Base-by-base conservation (phyloP, 2,888 invertebrate species). In the Apotomis capreana region DNA sequence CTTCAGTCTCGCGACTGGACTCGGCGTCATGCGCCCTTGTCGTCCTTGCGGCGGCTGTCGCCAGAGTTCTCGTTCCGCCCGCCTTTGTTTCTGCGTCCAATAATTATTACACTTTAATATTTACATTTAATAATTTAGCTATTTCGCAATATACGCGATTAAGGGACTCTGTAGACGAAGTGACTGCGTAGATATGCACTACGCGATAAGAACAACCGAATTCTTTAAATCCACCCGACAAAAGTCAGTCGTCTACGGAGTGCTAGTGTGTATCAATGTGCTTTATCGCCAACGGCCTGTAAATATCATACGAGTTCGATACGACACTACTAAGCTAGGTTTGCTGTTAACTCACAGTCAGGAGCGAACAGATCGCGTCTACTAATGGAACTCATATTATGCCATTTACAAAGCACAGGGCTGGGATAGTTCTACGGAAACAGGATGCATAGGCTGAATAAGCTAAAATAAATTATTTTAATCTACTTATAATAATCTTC, bases 1-100 rank as follows among this genome's bases (percentile, higher is more conserved):
- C 60, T 69, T 85, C 85, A 85, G 68, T 81, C 78, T 63, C 75
- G 78, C 75, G 78, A 62, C 37, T 70, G 69, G 74, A 76, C 78
- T 12, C 77, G 77, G 44, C 68, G 84, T 83, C 83, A 84, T 70
- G 81, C 82, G 40, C 12, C 72, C 74, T 80, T 81, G 70, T 80
- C 79, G 3, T 79, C 80, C 74, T 81, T 80, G 70, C 81, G 81
- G 55, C 65, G 70, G 12, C 26, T 26, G 26, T 80, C 72, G 61
- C 78, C 74, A 26, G 68, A 46, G 3, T 71, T 74, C 10, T 46
- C 72, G 37, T 63, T 68, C 4, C 75, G 72, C 58, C 75, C 37
- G 52, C 69, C 59, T 36, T 62, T 68, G 73, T 75, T 61, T 60
- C 74, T 72, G 69, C 36, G 26, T 36, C 58, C 51, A 68, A 61